A percentile compares a stretch with the other conserved stretches of the same genome.
Evolutionary conservation across 92 coral and sea anemone genomes (phyloP).

Genomic region (Siderastrea radians): DNA sequence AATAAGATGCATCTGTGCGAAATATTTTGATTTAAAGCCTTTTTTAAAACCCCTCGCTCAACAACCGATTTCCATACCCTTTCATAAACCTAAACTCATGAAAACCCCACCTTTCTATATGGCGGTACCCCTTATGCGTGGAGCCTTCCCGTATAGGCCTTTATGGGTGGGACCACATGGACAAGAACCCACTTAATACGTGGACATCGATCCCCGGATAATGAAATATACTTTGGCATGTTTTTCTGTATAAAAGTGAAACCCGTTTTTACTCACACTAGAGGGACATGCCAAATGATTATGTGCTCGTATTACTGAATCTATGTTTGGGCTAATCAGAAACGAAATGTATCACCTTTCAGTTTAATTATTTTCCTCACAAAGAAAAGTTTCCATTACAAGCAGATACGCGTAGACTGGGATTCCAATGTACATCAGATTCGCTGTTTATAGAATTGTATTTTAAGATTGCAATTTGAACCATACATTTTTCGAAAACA

Average conservation of each 20-base stretch:
- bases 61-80: slow-evolving; percentile 8
- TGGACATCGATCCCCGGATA: too few relatives aligned
- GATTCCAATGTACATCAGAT: neutral
- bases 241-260: too few relatives aligned
- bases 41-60: slow-evolving; percentile 2
- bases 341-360: slow-evolving; percentile 2
- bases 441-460: too few relatives aligned
- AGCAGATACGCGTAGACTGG: neutral
- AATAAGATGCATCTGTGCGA: neutral
- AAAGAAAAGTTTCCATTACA: slow-evolving; percentile 2
- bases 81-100: neutral
- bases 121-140: neutral
- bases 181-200: too few relatives aligned
- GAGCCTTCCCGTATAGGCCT: too few relatives aligned
- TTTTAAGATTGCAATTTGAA: too few relatives aligned
- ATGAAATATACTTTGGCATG: too few relatives aligned
- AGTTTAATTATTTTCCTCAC: neutral
- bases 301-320: too few relatives aligned
- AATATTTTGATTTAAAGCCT: too few relatives aligned
- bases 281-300: too few relatives aligned
- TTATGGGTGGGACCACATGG: too few relatives aligned
- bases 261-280: too few relatives aligned
- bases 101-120: neutral
- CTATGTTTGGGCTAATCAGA: neutral
- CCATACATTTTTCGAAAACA: neutral